Conservation (phyloP, 2,797 vertebrate species). For the Pygocentrus nattereri region DNA sequence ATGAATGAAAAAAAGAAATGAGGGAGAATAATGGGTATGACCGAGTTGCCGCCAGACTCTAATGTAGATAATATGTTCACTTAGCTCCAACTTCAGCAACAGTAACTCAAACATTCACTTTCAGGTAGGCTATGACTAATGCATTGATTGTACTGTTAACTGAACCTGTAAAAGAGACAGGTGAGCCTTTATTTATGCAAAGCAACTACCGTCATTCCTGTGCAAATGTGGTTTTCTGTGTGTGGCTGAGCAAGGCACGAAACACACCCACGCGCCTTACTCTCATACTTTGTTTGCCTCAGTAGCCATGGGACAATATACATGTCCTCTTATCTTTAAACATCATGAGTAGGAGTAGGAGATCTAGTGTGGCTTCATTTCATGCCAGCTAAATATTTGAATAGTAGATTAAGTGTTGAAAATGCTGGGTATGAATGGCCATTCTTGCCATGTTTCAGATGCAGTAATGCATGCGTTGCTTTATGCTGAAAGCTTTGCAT, state of each 20-base stretch:
- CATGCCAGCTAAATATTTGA: not conserved
- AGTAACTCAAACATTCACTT: not conserved
- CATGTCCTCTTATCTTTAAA: conserved; percentile 31
- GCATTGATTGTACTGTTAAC: conserved; percentile 60
- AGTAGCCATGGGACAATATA: conserved; percentile 18
- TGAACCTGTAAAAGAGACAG: conserved; percentile 26
- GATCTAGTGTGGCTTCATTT: not conserved
- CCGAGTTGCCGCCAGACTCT: not conserved
- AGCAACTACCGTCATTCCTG: conserved; percentile 47
- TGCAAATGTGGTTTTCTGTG: conserved; percentile 54
- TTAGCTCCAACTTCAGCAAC: conserved; percentile 2
- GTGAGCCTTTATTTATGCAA: conserved; percentile 54
- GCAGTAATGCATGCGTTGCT: not conserved
- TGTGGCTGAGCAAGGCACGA: conserved; percentile 42
- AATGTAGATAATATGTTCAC: conserved; percentile 16
- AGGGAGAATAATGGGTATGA: no score
- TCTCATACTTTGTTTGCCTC: not conserved
- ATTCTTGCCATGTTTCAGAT: not conserved
- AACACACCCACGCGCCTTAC: conserved; percentile 28
- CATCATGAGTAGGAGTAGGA: not conserved
- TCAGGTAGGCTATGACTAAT: conserved; percentile 20
- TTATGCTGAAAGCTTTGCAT: not conserved
- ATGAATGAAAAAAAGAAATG: not conserved
- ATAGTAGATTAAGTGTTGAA: not conserved
- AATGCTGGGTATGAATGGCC: no score